A percentile compares a stretch with the other conserved stretches of the same genome.
Conservation (phyloP, 2,888 invertebrate genomes). For the Cordylochernes scorpioides region DNA sequence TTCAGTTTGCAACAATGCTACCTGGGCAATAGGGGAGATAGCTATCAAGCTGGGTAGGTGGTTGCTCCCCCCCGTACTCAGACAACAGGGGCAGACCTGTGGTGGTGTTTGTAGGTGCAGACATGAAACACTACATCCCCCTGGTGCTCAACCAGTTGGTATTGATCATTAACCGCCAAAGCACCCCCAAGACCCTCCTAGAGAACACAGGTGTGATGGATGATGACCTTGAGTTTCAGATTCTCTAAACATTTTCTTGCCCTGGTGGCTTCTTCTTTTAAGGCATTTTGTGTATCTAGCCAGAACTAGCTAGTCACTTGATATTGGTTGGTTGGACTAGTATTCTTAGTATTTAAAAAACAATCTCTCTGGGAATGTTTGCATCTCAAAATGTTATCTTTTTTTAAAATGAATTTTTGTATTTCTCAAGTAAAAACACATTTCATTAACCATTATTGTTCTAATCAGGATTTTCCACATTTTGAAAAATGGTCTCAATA, state of each 20-base stretch:
- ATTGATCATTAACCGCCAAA: slow-evolving; percentile 76
- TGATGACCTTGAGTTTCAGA: neutral
- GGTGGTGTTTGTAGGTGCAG: slow-evolving; percentile 37
- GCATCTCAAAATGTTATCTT: too few species aligned
- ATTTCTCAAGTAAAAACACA: too few species aligned
- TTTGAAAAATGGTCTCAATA: too few species aligned
- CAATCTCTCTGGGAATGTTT: too few species aligned
- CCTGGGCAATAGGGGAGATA: slow-evolving; percentile 99
- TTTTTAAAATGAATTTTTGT: too few species aligned
- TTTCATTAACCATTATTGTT: too few species aligned
- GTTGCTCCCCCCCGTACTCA: slow-evolving; percentile 8
- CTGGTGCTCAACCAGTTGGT: slow-evolving; percentile 69
- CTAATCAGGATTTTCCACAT: too few species aligned
- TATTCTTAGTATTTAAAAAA: too few species aligned
- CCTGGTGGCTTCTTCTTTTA: neutral
- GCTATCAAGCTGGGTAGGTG: slow-evolving; percentile 73
- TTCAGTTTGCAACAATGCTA: slow-evolving; percentile 96
- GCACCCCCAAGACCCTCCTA: slow-evolving; percentile 90
- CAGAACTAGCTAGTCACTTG: too few species aligned
- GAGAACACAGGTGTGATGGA: slow-evolving; percentile 71
- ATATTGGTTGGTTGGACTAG: too few species aligned
- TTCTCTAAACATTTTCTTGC: too few species aligned
- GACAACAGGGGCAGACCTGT: slow-evolving; percentile 6
- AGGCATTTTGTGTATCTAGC: too few species aligned
- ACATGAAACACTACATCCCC: slow-evolving; percentile 71